Percentiles rank a stretch among this genome's conserved stretches.
Conservation (phyloP, 2,888 invertebrate species). For the Gastrophysa polygoni region DNA sequence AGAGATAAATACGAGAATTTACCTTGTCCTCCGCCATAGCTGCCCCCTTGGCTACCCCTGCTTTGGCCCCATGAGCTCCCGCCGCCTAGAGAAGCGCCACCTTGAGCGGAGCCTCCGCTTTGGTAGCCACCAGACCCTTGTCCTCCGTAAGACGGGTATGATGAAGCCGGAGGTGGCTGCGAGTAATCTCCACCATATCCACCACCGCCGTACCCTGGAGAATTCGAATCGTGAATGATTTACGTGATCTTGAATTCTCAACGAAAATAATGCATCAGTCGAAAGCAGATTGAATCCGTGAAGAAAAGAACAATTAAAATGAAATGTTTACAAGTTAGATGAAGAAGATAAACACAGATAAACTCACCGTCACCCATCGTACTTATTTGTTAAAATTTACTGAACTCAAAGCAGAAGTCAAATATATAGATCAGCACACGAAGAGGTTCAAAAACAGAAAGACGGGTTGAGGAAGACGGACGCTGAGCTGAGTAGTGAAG, state of each 20-base stretch:
- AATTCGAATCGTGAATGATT: background rate
- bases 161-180: constrained; percentile 40
- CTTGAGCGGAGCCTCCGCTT: background rate
- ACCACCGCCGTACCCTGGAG: constrained; percentile 25
- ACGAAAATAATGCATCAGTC: background rate
- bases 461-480: too few species aligned
- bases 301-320: background rate
- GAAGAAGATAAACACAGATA: constrained; percentile 2
- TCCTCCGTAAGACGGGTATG: constrained; percentile 30
- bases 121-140: constrained; percentile 16
- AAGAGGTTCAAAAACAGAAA: too few species aligned
- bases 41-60: constrained; percentile 43
- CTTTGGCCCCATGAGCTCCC: constrained; percentile 44
- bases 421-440: too few species aligned
- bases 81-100: constrained; percentile 9
- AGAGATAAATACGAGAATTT: constrained; percentile 5
- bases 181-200: constrained; percentile 40
- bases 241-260: background rate
- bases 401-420: too few species aligned
- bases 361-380: background rate
- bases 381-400: too few species aligned
- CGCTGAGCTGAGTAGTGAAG: too few species aligned
- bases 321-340: constrained; percentile 1
- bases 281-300: background rate
- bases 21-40: constrained; percentile 49